These are phyloP conservation scores for Lobophora halterata DNA, from an alignment of 2,888 invertebrate genomes.

Conservation along the genomic window DNA sequence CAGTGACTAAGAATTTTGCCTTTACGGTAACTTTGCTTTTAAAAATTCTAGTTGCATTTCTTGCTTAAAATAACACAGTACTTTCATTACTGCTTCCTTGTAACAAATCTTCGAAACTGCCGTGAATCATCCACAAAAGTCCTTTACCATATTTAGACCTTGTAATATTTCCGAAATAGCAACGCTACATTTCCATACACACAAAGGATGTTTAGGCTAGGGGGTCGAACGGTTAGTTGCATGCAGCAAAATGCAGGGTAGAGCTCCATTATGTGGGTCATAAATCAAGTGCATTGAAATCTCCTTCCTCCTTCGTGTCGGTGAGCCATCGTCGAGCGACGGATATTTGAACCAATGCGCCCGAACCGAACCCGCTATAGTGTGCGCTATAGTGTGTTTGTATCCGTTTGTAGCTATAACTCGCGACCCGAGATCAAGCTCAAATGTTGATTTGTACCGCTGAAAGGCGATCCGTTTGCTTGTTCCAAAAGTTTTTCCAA, in stretches of 20 bases:
- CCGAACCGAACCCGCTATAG: slow-evolving; percentile 35
- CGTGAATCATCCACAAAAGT: not conserved
- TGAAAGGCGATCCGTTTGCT: slow-evolving; percentile 23
- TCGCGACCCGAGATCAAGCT: slow-evolving; percentile 28
- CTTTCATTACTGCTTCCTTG: not conserved
- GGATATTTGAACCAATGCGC: slow-evolving; percentile 66
- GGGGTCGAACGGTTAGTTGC: slow-evolving; percentile 54
- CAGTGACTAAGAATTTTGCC: slow-evolving; percentile 37
- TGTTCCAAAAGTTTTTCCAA: slow-evolving; percentile 10
- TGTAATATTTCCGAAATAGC: slow-evolving; percentile 14
- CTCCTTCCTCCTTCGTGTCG: slow-evolving; percentile 76
- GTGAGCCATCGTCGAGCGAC: slow-evolving; percentile 63
- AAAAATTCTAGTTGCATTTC: slow-evolving; percentile 20
- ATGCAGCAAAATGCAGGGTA: slow-evolving; percentile 68
- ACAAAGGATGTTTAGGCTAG: slow-evolving; percentile 46
- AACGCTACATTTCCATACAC: slow-evolving; percentile 40
- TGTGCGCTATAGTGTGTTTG: slow-evolving; percentile 30
- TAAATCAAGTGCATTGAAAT: slow-evolving; percentile 78
- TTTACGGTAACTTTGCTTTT: slow-evolving; percentile 32
- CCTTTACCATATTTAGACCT: slow-evolving; percentile 3
- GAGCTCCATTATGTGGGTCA: slow-evolving; percentile 67
- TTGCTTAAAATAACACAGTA: not conserved
- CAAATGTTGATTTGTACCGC: slow-evolving; percentile 29
- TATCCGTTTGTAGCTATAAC: slow-evolving; percentile 29
- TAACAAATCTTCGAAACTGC: not conserved